Conservation (phyloP, 1,140 invertebrate species). For the Andricus grossulariae region DNA sequence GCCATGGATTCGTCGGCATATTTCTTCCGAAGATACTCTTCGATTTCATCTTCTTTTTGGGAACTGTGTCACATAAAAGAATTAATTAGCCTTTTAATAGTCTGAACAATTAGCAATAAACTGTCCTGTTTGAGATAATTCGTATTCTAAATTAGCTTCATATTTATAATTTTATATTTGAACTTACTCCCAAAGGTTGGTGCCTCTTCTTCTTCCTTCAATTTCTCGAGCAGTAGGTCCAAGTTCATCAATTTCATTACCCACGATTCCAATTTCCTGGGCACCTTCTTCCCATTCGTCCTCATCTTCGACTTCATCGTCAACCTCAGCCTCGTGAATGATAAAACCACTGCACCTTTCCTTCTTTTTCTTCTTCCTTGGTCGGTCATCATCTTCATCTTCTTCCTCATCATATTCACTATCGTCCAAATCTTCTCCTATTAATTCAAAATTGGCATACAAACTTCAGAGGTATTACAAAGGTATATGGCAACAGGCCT, state of each 20-base stretch:
- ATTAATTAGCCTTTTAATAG: too few species aligned
- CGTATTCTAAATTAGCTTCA: too few species aligned
- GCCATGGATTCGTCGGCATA: constrained; percentile 93
- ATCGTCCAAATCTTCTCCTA: constrained; percentile 66
- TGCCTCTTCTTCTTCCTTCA: constrained; percentile 91
- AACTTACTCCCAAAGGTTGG: constrained; percentile 91
- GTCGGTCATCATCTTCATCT: constrained; percentile 73
- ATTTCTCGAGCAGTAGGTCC: constrained; percentile 95
- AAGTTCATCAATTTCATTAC: constrained; percentile 91
- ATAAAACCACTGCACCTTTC: constrained; percentile 90
- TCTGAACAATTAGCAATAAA: too few species aligned
- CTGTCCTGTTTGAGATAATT: too few species aligned
- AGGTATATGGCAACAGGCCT: too few species aligned
- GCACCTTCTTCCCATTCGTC: constrained; percentile 97
- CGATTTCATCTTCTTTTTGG: constrained; percentile 97
- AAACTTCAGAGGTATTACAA: background rate
- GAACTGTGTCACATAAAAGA: constrained; percentile 72
- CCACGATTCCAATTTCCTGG: constrained; percentile 90
- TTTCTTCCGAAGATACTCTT: constrained; percentile 95
- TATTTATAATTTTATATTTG: too few species aligned
- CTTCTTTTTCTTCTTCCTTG: constrained; percentile 81
- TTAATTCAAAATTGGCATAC: constrained; percentile 34
- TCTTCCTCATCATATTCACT: constrained; percentile 68
- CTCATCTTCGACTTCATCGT: constrained; percentile 94
- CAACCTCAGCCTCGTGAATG: constrained; percentile 96